phyloP scores from a whole-genome alignment of 2,888 invertebrate genomes.

The Pilophorus perplexus region DNA sequence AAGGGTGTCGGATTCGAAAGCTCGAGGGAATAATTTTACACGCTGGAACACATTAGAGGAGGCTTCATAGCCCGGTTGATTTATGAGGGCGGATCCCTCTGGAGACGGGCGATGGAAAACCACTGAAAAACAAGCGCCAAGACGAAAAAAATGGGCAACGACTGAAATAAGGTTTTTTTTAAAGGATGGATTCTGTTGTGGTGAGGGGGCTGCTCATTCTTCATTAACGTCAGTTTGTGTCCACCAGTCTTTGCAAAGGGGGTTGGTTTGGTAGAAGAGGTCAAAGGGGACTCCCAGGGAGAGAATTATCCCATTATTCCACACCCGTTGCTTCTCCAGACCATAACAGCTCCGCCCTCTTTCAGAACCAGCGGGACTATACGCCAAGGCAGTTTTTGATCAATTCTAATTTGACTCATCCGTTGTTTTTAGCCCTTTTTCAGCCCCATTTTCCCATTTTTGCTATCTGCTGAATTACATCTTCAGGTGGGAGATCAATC shows the following conservation, averaged over 20 bases:
- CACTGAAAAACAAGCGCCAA: not conserved
- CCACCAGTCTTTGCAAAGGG: too few relatives aligned
- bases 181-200: too few relatives aligned
- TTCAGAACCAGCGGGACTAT: too few relatives aligned
- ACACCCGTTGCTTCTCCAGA: not conserved
- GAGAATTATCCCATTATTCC: conserved; percentile 18
- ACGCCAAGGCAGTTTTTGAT: too few relatives aligned
- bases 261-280: too few relatives aligned
- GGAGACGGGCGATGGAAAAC: not conserved
- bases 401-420: too few relatives aligned
- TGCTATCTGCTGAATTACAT: too few relatives aligned
- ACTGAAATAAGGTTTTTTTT: not conserved
- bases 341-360: too few relatives aligned
- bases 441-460: too few relatives aligned
- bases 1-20: not conserved
- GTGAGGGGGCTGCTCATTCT: conserved; percentile 21
- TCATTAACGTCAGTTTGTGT: conserved; percentile 24
- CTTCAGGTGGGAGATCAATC: too few relatives aligned
- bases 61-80: not conserved
- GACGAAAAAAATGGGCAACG: not conserved
- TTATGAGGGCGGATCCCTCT: not conserved
- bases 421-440: too few relatives aligned
- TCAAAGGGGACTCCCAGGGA: not conserved
- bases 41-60: not conserved
- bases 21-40: not conserved